A percentile compares a stretch with the other conserved stretches of the same genome.
phyloP scores from a whole-genome alignment of 1,140 invertebrate species.

The Centruroides vittatus region DNA sequence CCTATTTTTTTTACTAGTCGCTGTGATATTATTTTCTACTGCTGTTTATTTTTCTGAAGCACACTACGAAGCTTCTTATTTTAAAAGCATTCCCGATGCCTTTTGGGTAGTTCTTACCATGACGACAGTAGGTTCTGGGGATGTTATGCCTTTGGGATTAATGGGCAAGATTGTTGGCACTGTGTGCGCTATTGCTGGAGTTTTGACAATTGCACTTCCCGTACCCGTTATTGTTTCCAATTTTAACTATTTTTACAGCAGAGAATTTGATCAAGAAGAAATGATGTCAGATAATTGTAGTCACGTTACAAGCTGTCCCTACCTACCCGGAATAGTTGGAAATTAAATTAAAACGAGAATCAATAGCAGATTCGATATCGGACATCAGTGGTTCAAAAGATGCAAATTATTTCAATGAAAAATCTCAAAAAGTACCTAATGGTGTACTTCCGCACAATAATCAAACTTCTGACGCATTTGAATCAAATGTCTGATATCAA shows the following conservation, averaged over 20 bases:
- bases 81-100: constrained; percentile 92
- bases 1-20: constrained; percentile 99
- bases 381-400: constrained; percentile 64
- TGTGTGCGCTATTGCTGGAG: constrained; percentile 96
- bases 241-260: constrained; percentile 99
- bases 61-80: constrained; percentile 86
- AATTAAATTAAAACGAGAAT: constrained; percentile 52
- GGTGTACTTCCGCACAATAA: no score
- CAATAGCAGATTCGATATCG: constrained; percentile 81
- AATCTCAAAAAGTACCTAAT: constrained; percentile 37
- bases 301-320: constrained; percentile 90
- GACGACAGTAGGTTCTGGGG: constrained; percentile 95
- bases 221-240: constrained; percentile 93
- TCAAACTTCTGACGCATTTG: no score
- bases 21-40: constrained; percentile 94
- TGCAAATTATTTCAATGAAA: constrained; percentile 61
- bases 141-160: constrained; percentile 94
- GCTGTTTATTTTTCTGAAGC: constrained; percentile 98
- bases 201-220: constrained; percentile 93
- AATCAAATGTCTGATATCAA: no score
- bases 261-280: constrained; percentile 95
- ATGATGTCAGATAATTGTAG: constrained; percentile 97
- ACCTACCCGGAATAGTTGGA: constrained; percentile 78
- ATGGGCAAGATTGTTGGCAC: constrained; percentile 99
- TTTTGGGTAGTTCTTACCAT: constrained; percentile 99